phyloP scores from a whole-genome alignment of 2,797 vertebrate species.

The Malacoctenus gilli region DNA sequence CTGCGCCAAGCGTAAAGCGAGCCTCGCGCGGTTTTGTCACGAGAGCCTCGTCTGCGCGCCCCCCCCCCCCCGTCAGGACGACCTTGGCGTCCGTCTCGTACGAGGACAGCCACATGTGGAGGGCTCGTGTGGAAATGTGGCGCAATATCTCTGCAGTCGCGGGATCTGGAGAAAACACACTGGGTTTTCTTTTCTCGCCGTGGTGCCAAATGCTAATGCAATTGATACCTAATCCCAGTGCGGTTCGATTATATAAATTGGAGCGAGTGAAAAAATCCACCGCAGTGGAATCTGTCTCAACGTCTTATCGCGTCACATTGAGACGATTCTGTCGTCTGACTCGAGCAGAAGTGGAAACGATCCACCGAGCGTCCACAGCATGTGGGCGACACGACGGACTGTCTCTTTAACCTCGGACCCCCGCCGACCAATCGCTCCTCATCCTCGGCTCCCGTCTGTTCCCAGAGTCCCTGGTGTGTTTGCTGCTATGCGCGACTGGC shows the following conservation, averaged over 20 bases:
- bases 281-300: constrained; percentile 2
- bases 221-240: constrained; percentile 18
- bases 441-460: too few species aligned
- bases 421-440: too few species aligned
- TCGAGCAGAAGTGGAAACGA: constrained; percentile 23
- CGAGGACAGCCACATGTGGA: not conserved
- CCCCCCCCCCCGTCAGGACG: constrained; percentile 15
- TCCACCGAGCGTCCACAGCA: too few species aligned
- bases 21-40: constrained; percentile 10
- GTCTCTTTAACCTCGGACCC: too few species aligned
- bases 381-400: too few species aligned
- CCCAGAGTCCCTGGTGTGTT: too few species aligned
- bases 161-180: constrained; percentile 22
- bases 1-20: constrained; percentile 19
- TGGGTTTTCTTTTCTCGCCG: constrained; percentile 17
- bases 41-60: constrained; percentile 11
- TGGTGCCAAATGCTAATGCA: constrained; percentile 15
- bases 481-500: too few species aligned
- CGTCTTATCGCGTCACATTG: constrained; percentile 18
- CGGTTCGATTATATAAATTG: constrained; percentile 18
- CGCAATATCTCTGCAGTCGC: constrained; percentile 16
- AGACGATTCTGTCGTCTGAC: constrained; percentile 35
- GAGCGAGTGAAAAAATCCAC: constrained; percentile 2
- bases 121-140: constrained; percentile 31
- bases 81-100: constrained; percentile 19